Percentiles rank a stretch among this genome's conserved stretches.
phyloP scores from a whole-genome alignment of 1,140 invertebrate genomes.

The Parapsyche elsis region DNA sequence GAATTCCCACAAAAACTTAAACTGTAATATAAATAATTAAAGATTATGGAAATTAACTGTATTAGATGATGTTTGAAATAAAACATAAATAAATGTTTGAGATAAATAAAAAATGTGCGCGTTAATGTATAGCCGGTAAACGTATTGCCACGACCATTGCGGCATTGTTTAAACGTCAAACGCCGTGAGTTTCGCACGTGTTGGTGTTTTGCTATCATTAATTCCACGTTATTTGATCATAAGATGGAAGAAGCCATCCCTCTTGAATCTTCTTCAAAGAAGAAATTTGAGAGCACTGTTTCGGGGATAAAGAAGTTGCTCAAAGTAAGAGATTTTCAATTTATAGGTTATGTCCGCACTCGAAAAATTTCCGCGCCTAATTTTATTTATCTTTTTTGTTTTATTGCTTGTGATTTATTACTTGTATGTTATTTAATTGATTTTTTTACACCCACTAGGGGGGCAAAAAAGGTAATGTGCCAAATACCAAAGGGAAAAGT shows the following conservation, averaged over 20 bases:
- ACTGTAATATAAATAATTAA: too few species aligned
- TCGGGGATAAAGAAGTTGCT: conserved; percentile 64
- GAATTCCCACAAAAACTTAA: too few species aligned
- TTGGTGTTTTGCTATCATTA: not conserved
- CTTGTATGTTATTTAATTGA: not conserved
- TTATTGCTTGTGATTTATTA: not conserved
- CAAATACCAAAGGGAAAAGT: not conserved
- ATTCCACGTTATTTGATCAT: not conserved
- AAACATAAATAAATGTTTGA: too few species aligned
- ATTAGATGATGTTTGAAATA: too few species aligned
- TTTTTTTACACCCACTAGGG: not conserved
- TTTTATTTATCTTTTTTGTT: not conserved
- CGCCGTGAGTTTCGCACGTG: not conserved
- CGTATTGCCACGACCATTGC: too few species aligned
- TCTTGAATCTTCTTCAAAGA: conserved; percentile 63
- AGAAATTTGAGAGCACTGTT: conserved; percentile 64
- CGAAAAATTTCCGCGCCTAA: not conserved
- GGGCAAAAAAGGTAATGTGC: not conserved
- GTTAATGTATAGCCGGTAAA: too few species aligned
- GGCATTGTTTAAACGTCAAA: not conserved
- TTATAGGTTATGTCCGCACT: conserved; percentile 22
- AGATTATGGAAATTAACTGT: too few species aligned
- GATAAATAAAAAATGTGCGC: too few species aligned
- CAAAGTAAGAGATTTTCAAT: conserved; percentile 57
- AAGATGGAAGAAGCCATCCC: conserved; percentile 65